Evolutionary conservation across 2,113 vertebrate species (phyloP), one percentile per base, ranked within the genome.

Genomic region (Lonchura striata): DNA sequence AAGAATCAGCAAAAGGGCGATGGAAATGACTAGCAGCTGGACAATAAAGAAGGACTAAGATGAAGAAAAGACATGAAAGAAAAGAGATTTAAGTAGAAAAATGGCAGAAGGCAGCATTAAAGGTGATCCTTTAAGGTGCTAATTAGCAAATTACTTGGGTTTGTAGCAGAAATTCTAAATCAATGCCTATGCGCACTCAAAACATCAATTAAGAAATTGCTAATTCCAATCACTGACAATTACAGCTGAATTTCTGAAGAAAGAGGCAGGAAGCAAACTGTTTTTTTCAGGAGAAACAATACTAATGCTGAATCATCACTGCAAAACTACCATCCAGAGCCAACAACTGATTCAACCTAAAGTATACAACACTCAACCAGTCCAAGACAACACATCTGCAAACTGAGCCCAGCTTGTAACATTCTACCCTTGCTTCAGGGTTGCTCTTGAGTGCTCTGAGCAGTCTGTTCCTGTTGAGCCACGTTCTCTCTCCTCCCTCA

Each of bases 191-290:
- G 15, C 49, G 56, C 57, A 76, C 72, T 75, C 83, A 95, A 81
- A 94, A 92, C 75, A 95, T 39, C 33, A 41, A 85, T 78, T 86
- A 90, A 59, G 37, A 81, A 93, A 70, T 44, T 30, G 56, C 44
- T 93, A 94, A 97, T 92, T 88, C 85, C 52, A 83, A 52, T 68
- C 6, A 95, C 39, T 88, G 79, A 90, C 47, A 90, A 7, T 59
- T 88, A 92, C 49, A 86, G 52, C 64, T 86, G 64, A 86, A 80
- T 81, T 93, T 92, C 80, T 86, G 50, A 90, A 88, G 47, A 92
- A 85, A 74, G 49, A 78, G 31, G 76, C 71, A 88, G 66, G 47
- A 91, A 88, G 46, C 69, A 89, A 94, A 91, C 83, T 41, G 47
- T 11, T 95, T 95, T 86, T 89, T 46, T 22, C 88, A 90, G 87